phyloP scores from a whole-genome alignment of 2,888 invertebrate genomes.

The Plagiodera versicolora region DNA sequence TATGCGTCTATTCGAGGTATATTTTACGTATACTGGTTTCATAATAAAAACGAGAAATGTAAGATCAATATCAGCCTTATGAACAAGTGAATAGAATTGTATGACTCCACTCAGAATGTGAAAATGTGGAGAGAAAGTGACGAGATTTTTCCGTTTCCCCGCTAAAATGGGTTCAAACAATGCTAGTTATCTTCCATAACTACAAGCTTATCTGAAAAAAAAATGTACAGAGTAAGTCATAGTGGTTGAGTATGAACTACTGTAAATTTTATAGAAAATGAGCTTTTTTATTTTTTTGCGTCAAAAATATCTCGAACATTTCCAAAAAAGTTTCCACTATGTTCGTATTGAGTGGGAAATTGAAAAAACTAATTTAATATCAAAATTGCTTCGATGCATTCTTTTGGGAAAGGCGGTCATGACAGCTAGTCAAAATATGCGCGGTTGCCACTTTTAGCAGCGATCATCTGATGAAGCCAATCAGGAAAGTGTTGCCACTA shows the following conservation, averaged over 20 bases:
- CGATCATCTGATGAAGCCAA: no score
- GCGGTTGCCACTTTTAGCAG: no score
- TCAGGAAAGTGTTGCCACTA: no score
- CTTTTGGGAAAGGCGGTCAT: no score
- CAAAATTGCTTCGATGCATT: no score
- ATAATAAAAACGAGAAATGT: conserved; percentile 32
- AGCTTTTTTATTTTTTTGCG: no score
- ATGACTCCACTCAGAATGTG: conserved; percentile 32
- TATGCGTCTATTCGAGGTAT: conserved; percentile 57
- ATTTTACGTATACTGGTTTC: conserved; percentile 65
- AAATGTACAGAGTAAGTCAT: not conserved
- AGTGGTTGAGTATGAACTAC: no score
- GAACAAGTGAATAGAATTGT: conserved; percentile 30
- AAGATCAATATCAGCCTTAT: conserved; percentile 44
- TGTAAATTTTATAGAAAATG: not conserved
- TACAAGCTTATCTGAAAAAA: conserved; percentile 35
- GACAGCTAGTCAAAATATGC: no score
- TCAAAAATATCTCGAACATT: no score
- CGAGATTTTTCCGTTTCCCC: not conserved
- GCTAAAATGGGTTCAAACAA: conserved; percentile 36
- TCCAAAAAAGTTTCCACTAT: no score
- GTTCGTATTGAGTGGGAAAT: no score
- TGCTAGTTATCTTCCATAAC: conserved; percentile 27
- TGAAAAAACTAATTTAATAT: no score
- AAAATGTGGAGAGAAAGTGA: not conserved